phyloP scores from a whole-genome alignment of 1,140 invertebrate species.

The Neodiprion lecontei region DNA sequence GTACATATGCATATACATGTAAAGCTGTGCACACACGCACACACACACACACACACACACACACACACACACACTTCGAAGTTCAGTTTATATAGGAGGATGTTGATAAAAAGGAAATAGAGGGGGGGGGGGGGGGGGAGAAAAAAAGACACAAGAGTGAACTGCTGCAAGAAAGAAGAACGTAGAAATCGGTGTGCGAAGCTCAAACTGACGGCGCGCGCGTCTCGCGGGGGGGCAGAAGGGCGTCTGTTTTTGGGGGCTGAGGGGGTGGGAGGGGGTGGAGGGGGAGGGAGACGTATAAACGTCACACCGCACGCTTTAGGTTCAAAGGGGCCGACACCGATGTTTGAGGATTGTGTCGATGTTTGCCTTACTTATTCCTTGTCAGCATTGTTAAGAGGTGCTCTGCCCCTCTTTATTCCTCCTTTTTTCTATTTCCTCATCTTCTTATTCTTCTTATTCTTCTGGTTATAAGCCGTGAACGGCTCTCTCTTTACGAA shows the following conservation, averaged over 20 bases:
- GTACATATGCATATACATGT: not conserved
- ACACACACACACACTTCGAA: not conserved
- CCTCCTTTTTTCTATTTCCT: too few relatives aligned
- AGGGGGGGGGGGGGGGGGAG: not conserved
- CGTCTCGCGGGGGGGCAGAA: not conserved
- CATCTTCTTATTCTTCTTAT: too few relatives aligned
- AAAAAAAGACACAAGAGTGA: not conserved
- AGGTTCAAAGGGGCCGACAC: slow-evolving; percentile 53
- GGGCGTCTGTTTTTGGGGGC: not conserved
- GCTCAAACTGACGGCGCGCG: not conserved
- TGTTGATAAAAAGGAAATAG: not conserved
- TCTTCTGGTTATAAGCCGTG: too few relatives aligned
- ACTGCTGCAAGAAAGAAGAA: not conserved
- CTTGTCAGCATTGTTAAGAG: slow-evolving; percentile 59
- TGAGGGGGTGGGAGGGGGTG: not conserved
- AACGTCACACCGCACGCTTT: slow-evolving; percentile 45
- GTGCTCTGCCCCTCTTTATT: slow-evolving; percentile 29
- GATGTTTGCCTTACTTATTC: slow-evolving; percentile 60
- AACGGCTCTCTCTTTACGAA: too few relatives aligned
- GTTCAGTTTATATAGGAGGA: not conserved
- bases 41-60: not conserved
- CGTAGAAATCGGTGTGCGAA: too few relatives aligned
- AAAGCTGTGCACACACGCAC: not conserved
- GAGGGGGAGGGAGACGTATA: not conserved
- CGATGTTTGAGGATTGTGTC: slow-evolving; percentile 58